These are phyloP conservation scores for Congeria kusceri DNA, from an alignment of 2,888 invertebrate species.

Conservation along the genomic window DNA sequence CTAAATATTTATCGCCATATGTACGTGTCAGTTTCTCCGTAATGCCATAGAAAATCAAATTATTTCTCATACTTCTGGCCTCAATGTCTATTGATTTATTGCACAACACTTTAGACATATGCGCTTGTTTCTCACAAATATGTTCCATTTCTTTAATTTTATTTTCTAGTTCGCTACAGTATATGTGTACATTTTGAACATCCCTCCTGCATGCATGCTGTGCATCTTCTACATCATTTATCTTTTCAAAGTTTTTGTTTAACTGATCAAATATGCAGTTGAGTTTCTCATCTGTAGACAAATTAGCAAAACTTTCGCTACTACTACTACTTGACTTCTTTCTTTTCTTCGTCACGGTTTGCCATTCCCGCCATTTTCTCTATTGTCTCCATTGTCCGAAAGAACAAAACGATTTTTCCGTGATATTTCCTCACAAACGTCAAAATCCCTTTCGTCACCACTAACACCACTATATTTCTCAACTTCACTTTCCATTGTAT, in stretches of 20 bases:
- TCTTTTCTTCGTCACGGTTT: background rate
- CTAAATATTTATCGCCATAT: background rate
- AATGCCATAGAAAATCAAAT: slow-evolving; percentile 12
- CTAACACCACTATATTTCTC: background rate
- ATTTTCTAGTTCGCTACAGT: background rate
- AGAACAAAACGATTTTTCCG: too few relatives aligned
- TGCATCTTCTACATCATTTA: slow-evolving; percentile 3
- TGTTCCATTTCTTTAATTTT: background rate
- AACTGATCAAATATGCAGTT: slow-evolving; percentile 9
- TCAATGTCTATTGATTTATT: slow-evolving; percentile 17
- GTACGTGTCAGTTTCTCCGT: slow-evolving; percentile 3
- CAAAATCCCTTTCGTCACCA: background rate
- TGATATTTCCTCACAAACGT: too few relatives aligned
- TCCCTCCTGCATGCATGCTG: background rate
- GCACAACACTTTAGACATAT: background rate
- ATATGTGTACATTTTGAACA: slow-evolving; percentile 5
- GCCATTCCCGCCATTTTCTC: slow-evolving; percentile 3
- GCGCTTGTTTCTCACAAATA: background rate
- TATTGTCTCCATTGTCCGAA: background rate
- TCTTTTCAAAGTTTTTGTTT: slow-evolving; percentile 16
- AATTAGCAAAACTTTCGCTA: background rate
- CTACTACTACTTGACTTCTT: slow-evolving; percentile 9
- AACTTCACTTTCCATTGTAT: background rate
- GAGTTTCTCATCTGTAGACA: slow-evolving; percentile 15
- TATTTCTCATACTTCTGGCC: slow-evolving; percentile 24